Percentiles rank a stretch among this genome's conserved stretches.
Conservation (phyloP, 2,797 vertebrate species). For the Bradypus variegatus region DNA sequence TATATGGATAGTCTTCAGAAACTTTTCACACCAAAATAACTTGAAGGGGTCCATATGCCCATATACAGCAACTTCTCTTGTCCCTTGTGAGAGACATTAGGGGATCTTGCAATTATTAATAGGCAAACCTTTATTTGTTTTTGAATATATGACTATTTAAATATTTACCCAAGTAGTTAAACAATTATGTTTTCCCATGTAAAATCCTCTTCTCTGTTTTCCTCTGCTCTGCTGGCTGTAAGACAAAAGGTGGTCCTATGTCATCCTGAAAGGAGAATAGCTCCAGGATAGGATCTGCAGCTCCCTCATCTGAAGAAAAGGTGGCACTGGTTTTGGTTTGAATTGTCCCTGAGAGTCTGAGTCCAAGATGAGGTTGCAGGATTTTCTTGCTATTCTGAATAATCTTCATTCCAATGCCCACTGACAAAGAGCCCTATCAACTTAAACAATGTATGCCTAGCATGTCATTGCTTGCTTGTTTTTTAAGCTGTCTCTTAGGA, state of each 20-base stretch:
- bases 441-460: not conserved
- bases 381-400: not conserved
- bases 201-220: not conserved
- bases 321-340: not conserved
- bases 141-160: constrained; percentile 1
- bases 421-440: not conserved
- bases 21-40: not conserved
- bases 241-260: not conserved
- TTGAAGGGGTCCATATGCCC: not conserved
- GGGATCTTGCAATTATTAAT: not conserved
- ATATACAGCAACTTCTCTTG: not conserved
- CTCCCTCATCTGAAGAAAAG: not conserved
- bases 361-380: not conserved
- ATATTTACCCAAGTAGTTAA: not conserved
- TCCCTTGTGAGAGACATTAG: not conserved
- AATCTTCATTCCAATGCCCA: not conserved
- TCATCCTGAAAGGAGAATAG: not conserved
- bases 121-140: constrained; percentile 11
- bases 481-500: not conserved
- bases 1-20: constrained; percentile 14
- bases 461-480: not conserved
- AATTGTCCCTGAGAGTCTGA: not conserved
- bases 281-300: not conserved
- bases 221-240: not conserved
- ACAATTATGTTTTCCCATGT: not conserved